Base-by-base conservation (phyloP, 2,888 invertebrate genomes). In the Caenorhabditis zanzibari region DNA sequence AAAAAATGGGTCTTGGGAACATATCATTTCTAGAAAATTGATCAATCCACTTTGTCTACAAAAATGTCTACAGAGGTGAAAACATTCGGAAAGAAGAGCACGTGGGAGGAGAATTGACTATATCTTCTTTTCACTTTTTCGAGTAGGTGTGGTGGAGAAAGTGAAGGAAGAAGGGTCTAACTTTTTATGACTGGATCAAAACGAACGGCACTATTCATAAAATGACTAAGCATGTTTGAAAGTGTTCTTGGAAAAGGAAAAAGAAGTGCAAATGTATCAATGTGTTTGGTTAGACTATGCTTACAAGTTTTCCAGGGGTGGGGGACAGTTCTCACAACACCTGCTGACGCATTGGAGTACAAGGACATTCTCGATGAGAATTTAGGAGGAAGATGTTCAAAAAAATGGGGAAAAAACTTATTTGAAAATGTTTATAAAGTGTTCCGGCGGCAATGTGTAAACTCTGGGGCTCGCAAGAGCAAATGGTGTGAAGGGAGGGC, bases 141-240 rank as follows among this genome's bases (percentile, higher is more conserved):
- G 44, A 64, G 74, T 47, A 44, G 64, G 64, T 47, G 64, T 54
- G 19, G 32, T 56, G 26, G 54, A n/a, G 28, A 19, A n/a, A n/a
- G 32, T 19, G n/a, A 24, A 0, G 44, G 41, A 54, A 22, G 10
- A 22, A 0, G 32, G 28, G 66, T 54, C 41, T 28, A 66, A 58
- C 59, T 66, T 75, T 75, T 75, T 66, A 68, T 59, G 75, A 68
- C 66, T 47, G 19, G 64, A 66, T 75, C 56, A 74, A 64, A 63
- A 63, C 49, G 52, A 63, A 66, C 49, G 28, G 49, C n/a, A 19
- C 32, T 68, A 61, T 61, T 52, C 72, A 61, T 61, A 56, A 75
- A 72, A 75, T 66, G 64, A 58, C 66, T 66, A 75, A 66, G 75
- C 52, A 19, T 24, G 35, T 35, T 38, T 14, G 38, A 38, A 52